Evolutionary conservation across 2,888 invertebrate species (phyloP).

Genomic region (Tuberolachnus salignus): DNA sequence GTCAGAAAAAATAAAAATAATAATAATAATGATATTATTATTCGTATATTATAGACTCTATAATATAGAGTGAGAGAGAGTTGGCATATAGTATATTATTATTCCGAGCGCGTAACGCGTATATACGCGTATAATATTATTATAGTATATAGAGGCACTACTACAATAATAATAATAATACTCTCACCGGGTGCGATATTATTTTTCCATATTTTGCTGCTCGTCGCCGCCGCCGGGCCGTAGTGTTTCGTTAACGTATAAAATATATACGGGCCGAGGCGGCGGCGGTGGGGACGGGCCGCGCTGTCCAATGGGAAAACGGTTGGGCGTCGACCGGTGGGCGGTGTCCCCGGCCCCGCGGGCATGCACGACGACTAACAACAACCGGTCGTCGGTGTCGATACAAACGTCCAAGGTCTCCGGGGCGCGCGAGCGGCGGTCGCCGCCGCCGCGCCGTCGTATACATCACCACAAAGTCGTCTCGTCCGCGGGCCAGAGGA

Average conservation of each 20-base stretch:
- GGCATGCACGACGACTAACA: not conserved
- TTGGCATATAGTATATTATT: no score
- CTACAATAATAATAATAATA: not conserved
- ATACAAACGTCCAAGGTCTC: conserved; percentile 30
- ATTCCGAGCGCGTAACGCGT: not conserved
- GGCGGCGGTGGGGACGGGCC: not conserved
- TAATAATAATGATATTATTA: no score
- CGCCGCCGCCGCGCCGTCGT: not conserved
- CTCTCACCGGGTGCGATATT: not conserved
- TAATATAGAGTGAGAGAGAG: no score
- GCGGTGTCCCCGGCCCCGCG: conserved; percentile 2
- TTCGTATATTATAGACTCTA: no score
- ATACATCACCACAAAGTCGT: not conserved
- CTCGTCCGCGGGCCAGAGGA: not conserved
- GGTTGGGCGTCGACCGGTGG: conserved; percentile 43
- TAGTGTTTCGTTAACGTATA: no score
- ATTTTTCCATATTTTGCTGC: not conserved
- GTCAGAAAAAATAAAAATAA: no score
- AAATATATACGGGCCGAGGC: no score
- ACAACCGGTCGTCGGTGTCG: conserved; percentile 34
- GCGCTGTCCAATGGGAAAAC: conserved; percentile 9
- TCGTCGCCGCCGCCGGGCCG: no score
- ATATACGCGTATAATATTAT: not conserved
- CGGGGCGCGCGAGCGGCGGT: not conserved
- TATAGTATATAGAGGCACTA: not conserved